These are phyloP conservation scores for Caenorhabditis imperialis DNA, from an alignment of 2,888 invertebrate species.

Conservation along the genomic window DNA sequence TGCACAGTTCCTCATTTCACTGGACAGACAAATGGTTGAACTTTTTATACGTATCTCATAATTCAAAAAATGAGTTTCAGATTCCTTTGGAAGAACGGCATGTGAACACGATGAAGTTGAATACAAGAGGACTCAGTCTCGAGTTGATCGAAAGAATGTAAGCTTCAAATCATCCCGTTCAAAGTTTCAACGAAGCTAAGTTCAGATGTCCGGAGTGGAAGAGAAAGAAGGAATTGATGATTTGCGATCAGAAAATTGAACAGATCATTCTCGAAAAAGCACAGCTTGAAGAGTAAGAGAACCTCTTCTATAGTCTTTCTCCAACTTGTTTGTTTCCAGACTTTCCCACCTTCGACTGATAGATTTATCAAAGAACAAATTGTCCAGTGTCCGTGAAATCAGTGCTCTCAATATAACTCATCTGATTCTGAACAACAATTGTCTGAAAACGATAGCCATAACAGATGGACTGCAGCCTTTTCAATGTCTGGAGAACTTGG, in stretches of 20 bases:
- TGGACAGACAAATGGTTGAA: conserved; percentile 46
- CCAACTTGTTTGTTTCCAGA: background rate
- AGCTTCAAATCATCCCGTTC: background rate
- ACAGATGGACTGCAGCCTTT: conserved; percentile 43
- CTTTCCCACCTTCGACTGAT: conserved; percentile 35
- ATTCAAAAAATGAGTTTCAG: conserved; percentile 7
- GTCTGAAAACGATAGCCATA: conserved; percentile 31
- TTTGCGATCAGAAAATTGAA: conserved; percentile 52
- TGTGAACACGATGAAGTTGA: conserved; percentile 39
- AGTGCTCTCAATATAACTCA: conserved; percentile 37
- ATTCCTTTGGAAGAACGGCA: conserved; percentile 50
- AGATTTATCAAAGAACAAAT: conserved; percentile 38
- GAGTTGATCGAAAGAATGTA: conserved; percentile 50
- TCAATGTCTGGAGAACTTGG: conserved; percentile 36
- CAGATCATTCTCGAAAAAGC: conserved; percentile 50
- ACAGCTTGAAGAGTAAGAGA: conserved; percentile 37
- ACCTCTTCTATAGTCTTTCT: background rate
- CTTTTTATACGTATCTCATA: conserved; percentile 1
- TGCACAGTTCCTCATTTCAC: conserved; percentile 36
- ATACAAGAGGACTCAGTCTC: conserved; percentile 46
- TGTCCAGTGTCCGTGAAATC: conserved; percentile 45
- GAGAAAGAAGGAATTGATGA: conserved; percentile 43
- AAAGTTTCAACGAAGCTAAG: background rate
- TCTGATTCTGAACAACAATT: conserved; percentile 36
- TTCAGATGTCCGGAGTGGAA: conserved; percentile 48